These are phyloP conservation scores for Batillaria attramentaria DNA, from an alignment of 1,140 invertebrate species.

Conservation along the genomic window DNA sequence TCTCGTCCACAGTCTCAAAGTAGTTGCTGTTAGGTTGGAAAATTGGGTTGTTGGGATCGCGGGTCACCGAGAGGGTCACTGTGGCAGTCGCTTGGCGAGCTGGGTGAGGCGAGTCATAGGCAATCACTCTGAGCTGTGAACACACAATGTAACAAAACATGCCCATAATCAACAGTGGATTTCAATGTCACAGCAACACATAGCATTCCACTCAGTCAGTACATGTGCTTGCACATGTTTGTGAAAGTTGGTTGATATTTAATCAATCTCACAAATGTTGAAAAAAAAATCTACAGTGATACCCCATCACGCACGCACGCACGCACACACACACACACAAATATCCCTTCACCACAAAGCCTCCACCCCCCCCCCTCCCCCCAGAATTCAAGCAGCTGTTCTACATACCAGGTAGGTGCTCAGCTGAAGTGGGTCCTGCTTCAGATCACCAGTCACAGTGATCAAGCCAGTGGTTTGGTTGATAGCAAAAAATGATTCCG, in stretches of 20 bases:
- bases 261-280: neutral
- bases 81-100: constrained; percentile 76
- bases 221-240: too few species aligned
- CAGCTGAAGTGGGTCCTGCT: constrained; percentile 23
- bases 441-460: constrained; percentile 21
- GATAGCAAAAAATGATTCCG: constrained; percentile 79
- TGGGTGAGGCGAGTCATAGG: constrained; percentile 89
- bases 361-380: neutral
- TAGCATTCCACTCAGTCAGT: too few species aligned
- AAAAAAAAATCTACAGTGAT: too few species aligned
- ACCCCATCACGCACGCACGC: neutral
- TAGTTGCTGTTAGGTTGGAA: constrained; percentile 81
- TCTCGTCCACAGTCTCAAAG: constrained; percentile 83
- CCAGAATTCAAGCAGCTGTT: too few species aligned
- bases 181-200: too few species aligned
- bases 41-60: constrained; percentile 50
- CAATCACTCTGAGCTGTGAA: constrained; percentile 82
- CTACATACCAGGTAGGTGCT: constrained; percentile 37
- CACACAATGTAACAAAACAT: too few species aligned
- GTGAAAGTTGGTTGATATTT: neutral
- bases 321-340: neutral
- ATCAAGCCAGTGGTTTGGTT: constrained; percentile 84
- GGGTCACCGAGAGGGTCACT: constrained; percentile 39
- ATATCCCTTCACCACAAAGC: neutral
- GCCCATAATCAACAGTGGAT: too few species aligned